Evolutionary conservation across 2,113 vertebrate genomes (phyloP).

Genomic region (Physeter macrocephalus): DNA sequence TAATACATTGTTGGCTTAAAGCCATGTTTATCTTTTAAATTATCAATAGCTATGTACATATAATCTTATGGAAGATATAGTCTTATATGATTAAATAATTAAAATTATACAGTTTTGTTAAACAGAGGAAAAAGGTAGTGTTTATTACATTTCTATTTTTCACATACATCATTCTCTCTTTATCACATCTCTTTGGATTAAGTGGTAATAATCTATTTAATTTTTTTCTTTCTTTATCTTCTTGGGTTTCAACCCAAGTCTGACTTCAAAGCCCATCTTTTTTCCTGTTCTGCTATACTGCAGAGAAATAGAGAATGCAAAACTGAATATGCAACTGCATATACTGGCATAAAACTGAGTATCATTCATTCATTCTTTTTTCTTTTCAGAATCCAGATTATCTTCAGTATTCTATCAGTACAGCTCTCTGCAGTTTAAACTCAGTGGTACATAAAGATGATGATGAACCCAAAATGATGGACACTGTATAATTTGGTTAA

Average conservation of each 20-base stretch:
- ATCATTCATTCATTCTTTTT: conserved; percentile 7
- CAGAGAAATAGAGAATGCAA: not conserved
- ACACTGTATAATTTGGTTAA: conserved; percentile 85
- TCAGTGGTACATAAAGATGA: conserved; percentile 89
- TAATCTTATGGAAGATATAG: not conserved
- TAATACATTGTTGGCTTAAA: not conserved
- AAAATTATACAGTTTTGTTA: conserved; percentile 11
- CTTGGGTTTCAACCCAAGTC: not conserved
- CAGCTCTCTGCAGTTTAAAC: conserved; percentile 83
- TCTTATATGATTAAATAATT: conserved; percentile 26
- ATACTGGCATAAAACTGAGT: not conserved
- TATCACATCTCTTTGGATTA: not conserved
- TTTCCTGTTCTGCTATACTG: not conserved
- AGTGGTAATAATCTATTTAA: not conserved
- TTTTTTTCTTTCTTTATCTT: not conserved
- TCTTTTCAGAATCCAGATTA: conserved; percentile 85
- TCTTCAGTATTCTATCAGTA: conserved; percentile 84
- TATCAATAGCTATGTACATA: not conserved
- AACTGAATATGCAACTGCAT: not conserved
- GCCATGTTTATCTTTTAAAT: conserved; percentile 14
- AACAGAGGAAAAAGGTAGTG: not conserved
- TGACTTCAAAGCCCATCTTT: not conserved
- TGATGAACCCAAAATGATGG: conserved; percentile 96
- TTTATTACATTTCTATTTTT: conserved; percentile 19
- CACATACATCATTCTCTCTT: not conserved